Conservation (phyloP, 1,140 invertebrate genomes). For the Lineus longissimus region DNA sequence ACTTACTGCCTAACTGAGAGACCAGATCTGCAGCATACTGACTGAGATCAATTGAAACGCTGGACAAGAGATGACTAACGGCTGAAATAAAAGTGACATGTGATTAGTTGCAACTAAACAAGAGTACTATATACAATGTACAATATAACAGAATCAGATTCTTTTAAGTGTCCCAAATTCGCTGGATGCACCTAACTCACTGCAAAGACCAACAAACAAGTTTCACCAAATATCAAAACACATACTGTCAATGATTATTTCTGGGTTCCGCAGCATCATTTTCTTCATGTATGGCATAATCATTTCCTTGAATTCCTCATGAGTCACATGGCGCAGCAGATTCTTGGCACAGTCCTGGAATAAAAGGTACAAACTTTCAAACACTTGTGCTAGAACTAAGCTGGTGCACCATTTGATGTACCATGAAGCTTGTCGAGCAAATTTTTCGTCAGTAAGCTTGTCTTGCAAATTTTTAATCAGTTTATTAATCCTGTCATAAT, state of each 20-base stretch:
- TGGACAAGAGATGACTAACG: constrained; percentile 69
- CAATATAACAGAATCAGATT: too few species aligned
- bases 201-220: too few species aligned
- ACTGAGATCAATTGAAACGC: constrained; percentile 74
- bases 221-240: too few species aligned
- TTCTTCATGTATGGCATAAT: constrained; percentile 84
- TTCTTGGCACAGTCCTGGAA: constrained; percentile 58
- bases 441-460: neutral
- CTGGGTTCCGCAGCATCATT: constrained; percentile 88
- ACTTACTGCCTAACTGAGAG: constrained; percentile 72
- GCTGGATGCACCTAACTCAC: too few species aligned
- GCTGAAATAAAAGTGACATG: constrained; percentile 47
- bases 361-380: constrained; percentile 6
- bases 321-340: constrained; percentile 63
- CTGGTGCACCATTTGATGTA: constrained; percentile 26
- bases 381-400: neutral
- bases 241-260: constrained; percentile 72
- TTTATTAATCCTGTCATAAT: neutral
- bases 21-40: constrained; percentile 74
- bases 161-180: too few species aligned
- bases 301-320: constrained; percentile 71
- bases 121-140: too few species aligned
- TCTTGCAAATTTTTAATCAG: neutral
- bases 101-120: too few species aligned
- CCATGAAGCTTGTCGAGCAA: constrained; percentile 21